Percentiles rank a stretch among this genome's conserved stretches.
Conservation (phyloP, 1,140 invertebrate genomes). For the Bacillus rossius region DNA sequence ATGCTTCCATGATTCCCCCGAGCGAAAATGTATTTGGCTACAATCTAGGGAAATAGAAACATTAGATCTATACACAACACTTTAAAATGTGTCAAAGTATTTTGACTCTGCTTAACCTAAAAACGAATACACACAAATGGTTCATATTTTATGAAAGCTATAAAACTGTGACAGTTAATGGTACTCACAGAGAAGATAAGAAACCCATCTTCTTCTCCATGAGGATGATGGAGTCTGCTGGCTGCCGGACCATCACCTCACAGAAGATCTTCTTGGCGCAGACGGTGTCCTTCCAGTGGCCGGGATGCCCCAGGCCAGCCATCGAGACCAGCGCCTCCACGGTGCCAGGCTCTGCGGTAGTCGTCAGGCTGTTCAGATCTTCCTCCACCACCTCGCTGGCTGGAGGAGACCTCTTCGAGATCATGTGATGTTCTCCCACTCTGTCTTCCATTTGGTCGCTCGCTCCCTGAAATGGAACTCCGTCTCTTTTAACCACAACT, state of each 20-base stretch:
- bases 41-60: too few relatives aligned
- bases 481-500: not conserved
- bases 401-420: not conserved
- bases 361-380: not conserved
- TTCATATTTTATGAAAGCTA: too few relatives aligned
- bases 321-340: not conserved
- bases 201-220: slow-evolving; percentile 76
- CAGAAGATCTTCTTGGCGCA: slow-evolving; percentile 72
- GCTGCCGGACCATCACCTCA: slow-evolving; percentile 59
- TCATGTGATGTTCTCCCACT: not conserved
- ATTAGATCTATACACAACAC: too few relatives aligned
- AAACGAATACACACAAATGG: too few relatives aligned
- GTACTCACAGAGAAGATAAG: slow-evolving; percentile 61
- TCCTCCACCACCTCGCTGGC: too few relatives aligned
- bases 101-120: too few relatives aligned
- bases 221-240: slow-evolving; percentile 54
- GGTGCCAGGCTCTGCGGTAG: not conserved
- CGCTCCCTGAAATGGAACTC: too few relatives aligned
- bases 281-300: slow-evolving; percentile 62
- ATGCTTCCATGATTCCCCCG: too few relatives aligned
- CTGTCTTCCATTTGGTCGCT: too few relatives aligned
- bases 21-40: too few relatives aligned
- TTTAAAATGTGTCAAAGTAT: too few relatives aligned
- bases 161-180: too few relatives aligned
- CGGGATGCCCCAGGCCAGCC: slow-evolving; percentile 22